Percentiles rank a stretch among this genome's conserved stretches.
Conservation (phyloP, 2,797 vertebrate genomes). For the Allobates femoralis region DNA sequence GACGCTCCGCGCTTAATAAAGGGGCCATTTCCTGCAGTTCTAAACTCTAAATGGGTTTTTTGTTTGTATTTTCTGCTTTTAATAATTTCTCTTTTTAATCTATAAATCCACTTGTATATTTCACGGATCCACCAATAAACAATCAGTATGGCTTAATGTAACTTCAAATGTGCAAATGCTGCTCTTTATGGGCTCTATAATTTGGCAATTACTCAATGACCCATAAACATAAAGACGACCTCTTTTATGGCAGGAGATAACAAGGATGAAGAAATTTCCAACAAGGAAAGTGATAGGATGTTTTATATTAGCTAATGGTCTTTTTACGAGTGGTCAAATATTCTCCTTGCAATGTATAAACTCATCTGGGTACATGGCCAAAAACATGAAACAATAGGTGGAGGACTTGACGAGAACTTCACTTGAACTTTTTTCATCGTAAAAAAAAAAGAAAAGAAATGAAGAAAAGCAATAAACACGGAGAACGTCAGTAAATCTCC, state of each 20-base stretch:
- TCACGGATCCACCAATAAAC: conserved; percentile 29
- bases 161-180: conserved; percentile 42
- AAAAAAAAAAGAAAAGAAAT: conserved; percentile 37
- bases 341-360: conserved; percentile 32
- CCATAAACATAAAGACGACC: conserved; percentile 48
- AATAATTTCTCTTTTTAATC: conserved; percentile 26
- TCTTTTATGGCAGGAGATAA: conserved; percentile 53
- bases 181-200: conserved; percentile 51
- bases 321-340: conserved; percentile 62
- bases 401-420: conserved; percentile 39
- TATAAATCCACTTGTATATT: conserved; percentile 35
- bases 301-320: conserved; percentile 56
- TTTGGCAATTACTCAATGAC: conserved; percentile 48
- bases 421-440: conserved; percentile 51
- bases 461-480: conserved; percentile 49
- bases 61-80: conserved; percentile 18
- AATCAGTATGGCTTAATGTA: conserved; percentile 29
- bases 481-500: conserved; percentile 47
- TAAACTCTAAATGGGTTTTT: background rate
- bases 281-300: conserved; percentile 32
- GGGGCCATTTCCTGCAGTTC: background rate
- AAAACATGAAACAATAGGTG: conserved; percentile 42
- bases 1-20: background rate
- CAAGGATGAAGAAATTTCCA: conserved; percentile 41
- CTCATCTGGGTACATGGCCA: conserved; percentile 35